Evolutionary conservation across 2,888 invertebrate genomes (phyloP).

Genomic region (Drosophila lacicola): DNA sequence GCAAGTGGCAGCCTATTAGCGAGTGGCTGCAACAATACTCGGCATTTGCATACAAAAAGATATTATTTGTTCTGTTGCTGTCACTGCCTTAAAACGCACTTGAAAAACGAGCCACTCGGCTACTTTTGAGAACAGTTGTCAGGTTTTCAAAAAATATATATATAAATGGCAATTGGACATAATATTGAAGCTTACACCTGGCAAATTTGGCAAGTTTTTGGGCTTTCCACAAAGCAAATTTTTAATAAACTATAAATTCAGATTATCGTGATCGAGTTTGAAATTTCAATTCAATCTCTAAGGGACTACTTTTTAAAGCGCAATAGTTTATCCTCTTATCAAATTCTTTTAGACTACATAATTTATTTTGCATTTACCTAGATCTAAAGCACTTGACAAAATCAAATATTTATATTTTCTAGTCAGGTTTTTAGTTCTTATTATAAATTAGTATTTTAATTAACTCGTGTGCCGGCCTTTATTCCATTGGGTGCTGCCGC

Average conservation of each 20-base stretch:
- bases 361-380: too few relatives aligned
- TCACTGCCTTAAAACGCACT: slow-evolving; percentile 53
- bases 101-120: slow-evolving; percentile 6
- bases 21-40: slow-evolving; percentile 54
- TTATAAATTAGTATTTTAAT: slow-evolving; percentile 60
- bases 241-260: too few relatives aligned
- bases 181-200: too few relatives aligned
- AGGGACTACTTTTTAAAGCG: too few relatives aligned
- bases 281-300: too few relatives aligned
- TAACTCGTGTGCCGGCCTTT: slow-evolving; percentile 40
- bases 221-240: too few relatives aligned
- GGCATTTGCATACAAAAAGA: slow-evolving; percentile 70
- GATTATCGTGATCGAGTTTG: too few relatives aligned
- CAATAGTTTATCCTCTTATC: too few relatives aligned
- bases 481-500: slow-evolving; percentile 22
- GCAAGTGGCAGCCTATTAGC: slow-evolving; percentile 54
- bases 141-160: background rate
- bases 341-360: too few relatives aligned
- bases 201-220: too few relatives aligned
- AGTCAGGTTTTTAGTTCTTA: slow-evolving; percentile 34
- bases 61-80: slow-evolving; percentile 63
- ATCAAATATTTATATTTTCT: slow-evolving; percentile 8
- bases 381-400: too few relatives aligned
- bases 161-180: background rate
- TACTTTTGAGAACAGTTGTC: slow-evolving; percentile 2